A percentile compares a stretch with the other conserved stretches of the same genome.
Conservation (phyloP, 2,797 vertebrate species). For the Danio jaintianensis region DNA sequence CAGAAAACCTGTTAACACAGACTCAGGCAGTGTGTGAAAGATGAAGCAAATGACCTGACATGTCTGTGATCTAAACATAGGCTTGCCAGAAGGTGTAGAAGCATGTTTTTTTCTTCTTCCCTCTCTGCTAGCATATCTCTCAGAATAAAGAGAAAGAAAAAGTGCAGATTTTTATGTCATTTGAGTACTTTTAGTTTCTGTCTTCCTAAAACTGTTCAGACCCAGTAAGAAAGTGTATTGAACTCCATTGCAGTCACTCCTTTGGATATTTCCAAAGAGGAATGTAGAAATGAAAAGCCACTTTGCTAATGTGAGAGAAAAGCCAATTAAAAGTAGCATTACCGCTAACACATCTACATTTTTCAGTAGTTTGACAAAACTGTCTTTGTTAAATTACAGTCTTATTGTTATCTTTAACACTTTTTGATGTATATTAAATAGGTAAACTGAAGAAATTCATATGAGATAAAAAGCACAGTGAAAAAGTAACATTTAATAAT, state of each 20-base stretch:
- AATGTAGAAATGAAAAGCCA: no score
- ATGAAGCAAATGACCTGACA: constrained; percentile 43
- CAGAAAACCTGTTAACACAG: constrained; percentile 29
- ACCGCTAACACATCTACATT: no score
- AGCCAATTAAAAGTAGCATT: no score
- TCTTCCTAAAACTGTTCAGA: neutral
- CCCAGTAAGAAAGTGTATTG: constrained; percentile 6
- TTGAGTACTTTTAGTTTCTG: neutral
- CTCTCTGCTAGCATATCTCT: constrained; percentile 14
- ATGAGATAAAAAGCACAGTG: no score
- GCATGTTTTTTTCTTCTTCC: neutral
- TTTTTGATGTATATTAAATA: no score
- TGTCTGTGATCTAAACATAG: constrained; percentile 46
- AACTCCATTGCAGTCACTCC: neutral
- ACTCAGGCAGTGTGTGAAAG: constrained; percentile 28
- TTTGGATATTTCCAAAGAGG: no score
- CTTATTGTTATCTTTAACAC: no score
- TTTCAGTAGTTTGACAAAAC: no score
- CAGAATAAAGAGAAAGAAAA: neutral
- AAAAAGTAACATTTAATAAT: no score
- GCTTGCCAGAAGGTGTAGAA: constrained; percentile 26
- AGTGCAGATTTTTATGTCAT: neutral
- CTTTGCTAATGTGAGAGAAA: no score
- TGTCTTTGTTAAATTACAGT: no score
- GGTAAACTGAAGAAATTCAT: no score